phyloP scores from a whole-genome alignment of 2,113 vertebrate species.

The Megaptera novaeangliae region DNA sequence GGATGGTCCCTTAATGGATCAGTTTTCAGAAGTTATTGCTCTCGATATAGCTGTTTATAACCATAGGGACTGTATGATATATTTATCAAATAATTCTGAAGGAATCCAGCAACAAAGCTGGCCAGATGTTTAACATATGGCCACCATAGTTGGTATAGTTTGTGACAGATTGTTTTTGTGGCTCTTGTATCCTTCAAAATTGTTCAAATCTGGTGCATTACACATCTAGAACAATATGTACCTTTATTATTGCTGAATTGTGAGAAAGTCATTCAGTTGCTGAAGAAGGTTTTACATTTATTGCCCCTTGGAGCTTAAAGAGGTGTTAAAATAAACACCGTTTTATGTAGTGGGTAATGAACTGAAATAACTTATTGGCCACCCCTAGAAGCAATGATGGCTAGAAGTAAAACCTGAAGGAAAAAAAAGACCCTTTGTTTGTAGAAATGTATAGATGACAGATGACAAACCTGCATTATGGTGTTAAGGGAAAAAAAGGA shows the following conservation, averaged over 20 bases:
- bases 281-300: neutral
- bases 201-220: neutral
- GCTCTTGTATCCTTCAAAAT: neutral
- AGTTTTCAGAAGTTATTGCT: slow-evolving; percentile 49
- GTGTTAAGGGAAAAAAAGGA: neutral
- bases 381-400: neutral
- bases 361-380: neutral
- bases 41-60: neutral
- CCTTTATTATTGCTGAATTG: neutral
- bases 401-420: neutral
- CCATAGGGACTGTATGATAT: neutral
- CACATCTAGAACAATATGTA: neutral
- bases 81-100: slow-evolving; percentile 37
- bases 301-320: neutral
- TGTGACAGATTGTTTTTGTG: slow-evolving; percentile 22
- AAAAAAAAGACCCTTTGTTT: neutral
- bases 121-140: slow-evolving; percentile 28
- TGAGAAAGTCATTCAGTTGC: neutral
- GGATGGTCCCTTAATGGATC: slow-evolving; percentile 13
- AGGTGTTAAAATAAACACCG: neutral
- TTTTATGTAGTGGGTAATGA: neutral
- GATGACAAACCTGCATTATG: neutral
- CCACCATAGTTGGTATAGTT: neutral
- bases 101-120: neutral
- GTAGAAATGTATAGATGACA: neutral